These are phyloP conservation scores for Xanthorhoe designata DNA, from an alignment of 2,888 invertebrate genomes.

Conservation along the genomic window DNA sequence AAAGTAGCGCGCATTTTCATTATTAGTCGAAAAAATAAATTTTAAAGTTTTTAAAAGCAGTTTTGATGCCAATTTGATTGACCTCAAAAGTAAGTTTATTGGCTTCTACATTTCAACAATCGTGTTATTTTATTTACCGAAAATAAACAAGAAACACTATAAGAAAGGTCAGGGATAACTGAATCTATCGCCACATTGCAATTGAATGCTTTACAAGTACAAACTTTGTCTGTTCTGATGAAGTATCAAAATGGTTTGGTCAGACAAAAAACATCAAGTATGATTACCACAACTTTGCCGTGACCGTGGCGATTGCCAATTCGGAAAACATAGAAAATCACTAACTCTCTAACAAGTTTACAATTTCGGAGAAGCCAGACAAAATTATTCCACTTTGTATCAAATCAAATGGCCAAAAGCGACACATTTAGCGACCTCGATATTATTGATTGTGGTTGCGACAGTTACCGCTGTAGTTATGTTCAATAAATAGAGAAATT, in stretches of 20 bases:
- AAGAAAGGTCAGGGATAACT: background rate
- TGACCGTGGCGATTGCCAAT: background rate
- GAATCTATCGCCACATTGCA: too few species aligned
- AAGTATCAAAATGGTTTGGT: too few species aligned
- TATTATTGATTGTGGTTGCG: slow-evolving; percentile 13
- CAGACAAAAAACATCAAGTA: too few species aligned
- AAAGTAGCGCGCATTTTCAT: too few species aligned
- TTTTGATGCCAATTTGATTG: background rate
- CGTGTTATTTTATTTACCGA: too few species aligned
- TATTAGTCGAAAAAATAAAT: background rate
- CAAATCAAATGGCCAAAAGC: slow-evolving; percentile 1
- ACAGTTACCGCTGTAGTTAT: background rate
- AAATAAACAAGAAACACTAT: too few species aligned
- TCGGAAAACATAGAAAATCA: background rate
- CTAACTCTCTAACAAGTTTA: background rate
- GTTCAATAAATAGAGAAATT: slow-evolving; percentile 1
- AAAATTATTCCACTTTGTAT: background rate
- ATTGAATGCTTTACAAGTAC: too few species aligned
- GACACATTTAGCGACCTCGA: slow-evolving; percentile 11
- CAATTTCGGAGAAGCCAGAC: background rate
- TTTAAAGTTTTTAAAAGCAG: background rate
- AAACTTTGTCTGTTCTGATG: too few species aligned
- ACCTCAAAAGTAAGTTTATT: too few species aligned
- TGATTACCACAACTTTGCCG: background rate
- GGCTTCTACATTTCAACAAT: too few species aligned